These are phyloP conservation scores for Pomatorhinus ruficollis DNA, from an alignment of 2,113 vertebrate species.

Conservation along the genomic window DNA sequence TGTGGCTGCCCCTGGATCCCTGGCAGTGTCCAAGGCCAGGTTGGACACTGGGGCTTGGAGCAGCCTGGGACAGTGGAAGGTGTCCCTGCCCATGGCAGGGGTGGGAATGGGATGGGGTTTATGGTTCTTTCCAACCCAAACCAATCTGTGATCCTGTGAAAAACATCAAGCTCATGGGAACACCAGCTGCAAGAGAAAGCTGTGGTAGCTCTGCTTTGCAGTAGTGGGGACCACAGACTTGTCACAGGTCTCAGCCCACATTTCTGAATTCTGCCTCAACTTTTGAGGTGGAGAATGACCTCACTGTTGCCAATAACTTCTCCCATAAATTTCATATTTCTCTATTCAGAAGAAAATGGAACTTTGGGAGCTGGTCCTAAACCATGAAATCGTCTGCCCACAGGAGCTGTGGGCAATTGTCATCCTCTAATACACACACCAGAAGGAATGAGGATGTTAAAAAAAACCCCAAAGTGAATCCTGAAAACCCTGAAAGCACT, in stretches of 20 bases:
- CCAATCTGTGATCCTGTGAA: background rate
- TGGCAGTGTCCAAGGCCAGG: background rate
- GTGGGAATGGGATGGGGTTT: rapidly evolving
- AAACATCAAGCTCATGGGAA: background rate
- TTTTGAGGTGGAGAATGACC: background rate
- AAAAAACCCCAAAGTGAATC: background rate
- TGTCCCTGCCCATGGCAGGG: background rate
- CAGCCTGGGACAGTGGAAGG: background rate
- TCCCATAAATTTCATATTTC: background rate
- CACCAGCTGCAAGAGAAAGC: background rate
- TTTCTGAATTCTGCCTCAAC: background rate
- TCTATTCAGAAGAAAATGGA: background rate
- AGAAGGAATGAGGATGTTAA: background rate
- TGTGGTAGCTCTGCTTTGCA: background rate
- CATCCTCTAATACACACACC: background rate
- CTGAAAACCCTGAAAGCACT: background rate
- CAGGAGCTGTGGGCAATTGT: background rate
- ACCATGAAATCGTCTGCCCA: background rate
- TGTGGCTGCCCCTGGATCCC: background rate
- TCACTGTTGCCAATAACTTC: background rate
- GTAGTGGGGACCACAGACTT: background rate
- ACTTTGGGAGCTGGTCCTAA: background rate
- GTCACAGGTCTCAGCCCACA: background rate
- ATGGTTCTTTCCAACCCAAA: rapidly evolving
- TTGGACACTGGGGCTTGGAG: background rate